Evolutionary conservation across 2,888 invertebrate species (phyloP).

Genomic region (Himalopsyche kuldschensis): DNA sequence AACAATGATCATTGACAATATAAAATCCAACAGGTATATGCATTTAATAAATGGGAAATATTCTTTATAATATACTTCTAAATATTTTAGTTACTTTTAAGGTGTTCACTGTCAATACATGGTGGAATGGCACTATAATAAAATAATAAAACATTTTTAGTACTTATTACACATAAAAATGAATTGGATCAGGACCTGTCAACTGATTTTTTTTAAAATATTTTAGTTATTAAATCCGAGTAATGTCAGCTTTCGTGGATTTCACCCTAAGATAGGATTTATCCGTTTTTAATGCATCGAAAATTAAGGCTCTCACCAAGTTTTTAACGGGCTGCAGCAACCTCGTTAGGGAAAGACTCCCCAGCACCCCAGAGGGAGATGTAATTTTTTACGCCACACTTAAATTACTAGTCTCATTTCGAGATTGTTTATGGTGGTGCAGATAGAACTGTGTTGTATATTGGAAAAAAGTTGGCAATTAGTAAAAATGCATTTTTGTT

Average conservation of each 20-base stretch:
- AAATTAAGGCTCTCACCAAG: slow-evolving; percentile 12
- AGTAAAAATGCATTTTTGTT: neutral
- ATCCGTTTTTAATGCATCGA: slow-evolving; percentile 25
- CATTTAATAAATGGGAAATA: too few species aligned
- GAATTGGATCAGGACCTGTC: too few species aligned
- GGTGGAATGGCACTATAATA: too few species aligned
- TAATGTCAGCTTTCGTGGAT: neutral
- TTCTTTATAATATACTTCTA: too few species aligned
- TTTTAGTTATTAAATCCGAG: too few species aligned
- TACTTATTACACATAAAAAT: too few species aligned
- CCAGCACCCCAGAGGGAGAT: neutral
- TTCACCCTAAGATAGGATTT: slow-evolving; percentile 16
- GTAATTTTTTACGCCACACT: neutral
- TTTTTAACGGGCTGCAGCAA: neutral
- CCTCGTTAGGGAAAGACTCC: neutral
- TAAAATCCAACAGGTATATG: too few species aligned
- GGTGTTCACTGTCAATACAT: too few species aligned
- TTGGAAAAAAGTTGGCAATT: neutral
- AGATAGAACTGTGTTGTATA: neutral
- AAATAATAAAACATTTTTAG: too few species aligned
- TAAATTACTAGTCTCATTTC: neutral
- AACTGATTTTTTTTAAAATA: too few species aligned
- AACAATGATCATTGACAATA: too few species aligned
- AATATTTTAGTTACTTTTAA: too few species aligned
- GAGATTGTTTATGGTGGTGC: neutral